These are phyloP conservation scores for Harpalus rufipes DNA, from an alignment of 2,888 invertebrate genomes.

Conservation along the genomic window DNA sequence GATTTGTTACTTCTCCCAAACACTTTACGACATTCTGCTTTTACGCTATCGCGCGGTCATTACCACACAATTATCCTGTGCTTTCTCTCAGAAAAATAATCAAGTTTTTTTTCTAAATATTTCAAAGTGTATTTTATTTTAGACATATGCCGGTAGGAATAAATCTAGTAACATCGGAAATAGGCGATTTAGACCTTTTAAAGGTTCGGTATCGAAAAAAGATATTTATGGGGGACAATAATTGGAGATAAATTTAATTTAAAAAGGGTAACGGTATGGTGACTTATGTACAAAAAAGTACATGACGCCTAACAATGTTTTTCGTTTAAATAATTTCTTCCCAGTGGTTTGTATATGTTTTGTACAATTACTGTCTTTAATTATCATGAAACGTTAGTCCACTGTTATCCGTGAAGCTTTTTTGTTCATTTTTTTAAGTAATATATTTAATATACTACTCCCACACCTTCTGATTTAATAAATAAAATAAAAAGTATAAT, in stretches of 20 bases:
- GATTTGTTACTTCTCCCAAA: conserved; percentile 36
- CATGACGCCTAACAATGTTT: not conserved
- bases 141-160: conserved; percentile 5
- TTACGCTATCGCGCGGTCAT: conserved; percentile 1
- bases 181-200: not conserved
- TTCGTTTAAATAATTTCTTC: no score
- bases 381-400: no score
- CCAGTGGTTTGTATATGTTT: no score
- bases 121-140: not conserved
- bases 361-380: no score
- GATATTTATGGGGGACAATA: conserved; percentile 4
- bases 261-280: not conserved
- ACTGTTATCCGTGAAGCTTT: no score
- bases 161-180: not conserved
- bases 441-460: no score
- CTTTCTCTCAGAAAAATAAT: not conserved
- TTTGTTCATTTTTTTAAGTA: no score
- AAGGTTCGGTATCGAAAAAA: not conserved
- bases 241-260: not conserved
- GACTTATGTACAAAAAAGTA: not conserved
- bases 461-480: no score
- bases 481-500: no score
- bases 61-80: conserved; percentile 5
- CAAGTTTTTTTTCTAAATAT: not conserved
- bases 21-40: not conserved